A percentile compares a stretch with the other conserved stretches of the same genome.
phyloP scores from a whole-genome alignment of 2,113 vertebrate species.

The Sakesphorus luctuosus region DNA sequence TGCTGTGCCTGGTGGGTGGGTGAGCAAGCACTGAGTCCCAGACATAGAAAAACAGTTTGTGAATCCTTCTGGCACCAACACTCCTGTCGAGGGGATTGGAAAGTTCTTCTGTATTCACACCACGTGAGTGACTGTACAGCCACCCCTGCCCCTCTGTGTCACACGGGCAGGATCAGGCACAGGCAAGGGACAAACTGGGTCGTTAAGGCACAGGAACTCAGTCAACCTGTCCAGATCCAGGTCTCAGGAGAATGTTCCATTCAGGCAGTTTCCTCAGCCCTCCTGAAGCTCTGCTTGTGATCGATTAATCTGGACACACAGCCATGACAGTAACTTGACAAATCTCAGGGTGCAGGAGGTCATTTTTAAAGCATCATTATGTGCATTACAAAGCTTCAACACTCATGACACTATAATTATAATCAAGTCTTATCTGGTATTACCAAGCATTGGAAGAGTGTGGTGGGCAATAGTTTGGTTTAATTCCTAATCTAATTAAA shows the following conservation, averaged over 20 bases:
- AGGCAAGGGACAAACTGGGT: background rate
- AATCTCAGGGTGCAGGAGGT: background rate
- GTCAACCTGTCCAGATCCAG: background rate
- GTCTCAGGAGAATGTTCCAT: background rate
- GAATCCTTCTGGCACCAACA: background rate
- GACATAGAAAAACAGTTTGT: background rate
- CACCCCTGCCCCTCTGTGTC: background rate
- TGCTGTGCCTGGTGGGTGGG: background rate
- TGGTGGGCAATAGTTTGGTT: background rate
- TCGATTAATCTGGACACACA: background rate
- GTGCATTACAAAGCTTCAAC: background rate
- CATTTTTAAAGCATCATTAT: background rate
- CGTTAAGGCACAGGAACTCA: background rate
- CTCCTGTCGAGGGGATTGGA: background rate
- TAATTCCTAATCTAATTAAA: constrained; percentile 10
- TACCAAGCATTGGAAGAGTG: background rate
- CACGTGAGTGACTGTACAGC: background rate
- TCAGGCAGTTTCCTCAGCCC: background rate
- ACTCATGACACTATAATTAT: background rate
- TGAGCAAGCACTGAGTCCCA: background rate
- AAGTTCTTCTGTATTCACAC: background rate
- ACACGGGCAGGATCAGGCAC: background rate
- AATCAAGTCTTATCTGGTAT: background rate
- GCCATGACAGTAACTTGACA: background rate
- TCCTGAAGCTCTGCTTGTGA: background rate